phyloP scores from a whole-genome alignment of 2,113 vertebrate genomes.

The Pao palembangensis region DNA sequence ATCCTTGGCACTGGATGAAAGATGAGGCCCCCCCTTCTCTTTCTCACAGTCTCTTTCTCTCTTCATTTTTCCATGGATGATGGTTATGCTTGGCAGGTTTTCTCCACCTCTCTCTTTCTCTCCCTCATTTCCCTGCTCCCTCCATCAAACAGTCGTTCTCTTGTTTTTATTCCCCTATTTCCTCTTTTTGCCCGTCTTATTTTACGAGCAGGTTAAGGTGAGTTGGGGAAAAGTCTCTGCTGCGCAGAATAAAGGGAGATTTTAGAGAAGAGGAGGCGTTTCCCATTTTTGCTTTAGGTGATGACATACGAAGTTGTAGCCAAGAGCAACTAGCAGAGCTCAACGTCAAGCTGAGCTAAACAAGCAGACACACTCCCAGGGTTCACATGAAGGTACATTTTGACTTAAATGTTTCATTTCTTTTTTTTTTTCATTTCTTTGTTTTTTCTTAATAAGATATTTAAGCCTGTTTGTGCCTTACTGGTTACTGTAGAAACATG shows the following conservation, averaged over 20 bases:
- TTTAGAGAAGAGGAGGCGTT: neutral
- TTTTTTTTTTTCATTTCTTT: too few relatives aligned
- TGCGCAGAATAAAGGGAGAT: slow-evolving; percentile 1
- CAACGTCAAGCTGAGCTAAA: too few relatives aligned
- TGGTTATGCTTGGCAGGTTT: slow-evolving; percentile 73
- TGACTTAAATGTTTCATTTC: too few relatives aligned
- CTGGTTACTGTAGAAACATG: too few relatives aligned
- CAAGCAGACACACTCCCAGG: too few relatives aligned
- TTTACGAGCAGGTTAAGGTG: slow-evolving; percentile 37
- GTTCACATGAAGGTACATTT: too few relatives aligned
- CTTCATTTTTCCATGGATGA: slow-evolving; percentile 62
- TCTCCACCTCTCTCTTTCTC: slow-evolving; percentile 48
- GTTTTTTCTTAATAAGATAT: too few relatives aligned
- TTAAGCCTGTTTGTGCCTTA: too few relatives aligned
- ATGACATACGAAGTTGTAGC: neutral
- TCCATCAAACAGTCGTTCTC: slow-evolving; percentile 34
- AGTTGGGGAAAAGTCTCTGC: slow-evolving; percentile 18
- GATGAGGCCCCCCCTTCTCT: slow-evolving; percentile 58
- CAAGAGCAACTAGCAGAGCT: too few relatives aligned
- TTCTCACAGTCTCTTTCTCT: slow-evolving; percentile 68
- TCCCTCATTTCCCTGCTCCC: slow-evolving; percentile 49
- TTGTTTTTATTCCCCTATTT: slow-evolving; percentile 12
- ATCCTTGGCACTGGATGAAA: slow-evolving; percentile 81
- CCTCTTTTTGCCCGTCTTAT: slow-evolving; percentile 9
- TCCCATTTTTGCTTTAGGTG: neutral